These are phyloP conservation scores for Coregonus suidteri DNA, from an alignment of 2,797 vertebrate species.

Conservation along the genomic window DNA sequence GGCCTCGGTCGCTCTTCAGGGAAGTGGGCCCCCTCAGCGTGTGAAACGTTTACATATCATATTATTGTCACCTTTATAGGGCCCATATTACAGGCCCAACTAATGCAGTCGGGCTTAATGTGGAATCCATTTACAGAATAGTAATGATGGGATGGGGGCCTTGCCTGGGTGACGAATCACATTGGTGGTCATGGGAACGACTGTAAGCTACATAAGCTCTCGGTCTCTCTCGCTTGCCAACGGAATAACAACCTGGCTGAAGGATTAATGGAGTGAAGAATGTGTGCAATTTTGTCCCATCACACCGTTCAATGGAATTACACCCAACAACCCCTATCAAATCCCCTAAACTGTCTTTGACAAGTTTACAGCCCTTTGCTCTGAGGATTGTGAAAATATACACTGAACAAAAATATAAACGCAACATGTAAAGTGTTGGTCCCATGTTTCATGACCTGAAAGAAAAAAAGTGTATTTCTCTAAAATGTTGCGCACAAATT, in stretches of 20 bases:
- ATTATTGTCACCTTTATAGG: conserved; percentile 12
- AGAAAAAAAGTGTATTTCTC: too few species aligned
- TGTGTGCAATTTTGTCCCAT: conserved; percentile 3
- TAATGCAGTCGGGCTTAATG: conserved; percentile 35
- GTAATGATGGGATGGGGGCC: conserved; percentile 35
- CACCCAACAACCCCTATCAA: conserved; percentile 26
- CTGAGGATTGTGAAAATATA: conserved; percentile 25
- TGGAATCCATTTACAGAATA: conserved; percentile 49
- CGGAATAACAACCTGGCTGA: neutral
- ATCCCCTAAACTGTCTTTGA: conserved; percentile 51
- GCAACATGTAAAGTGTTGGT: too few species aligned
- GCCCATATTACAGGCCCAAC: conserved; percentile 16
- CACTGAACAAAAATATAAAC: too few species aligned
- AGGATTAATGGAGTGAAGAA: conserved; percentile 12
- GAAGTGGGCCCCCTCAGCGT: conserved; percentile 4
- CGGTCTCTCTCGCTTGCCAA: conserved; percentile 28
- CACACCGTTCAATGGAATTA: neutral
- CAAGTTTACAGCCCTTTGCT: conserved; percentile 45
- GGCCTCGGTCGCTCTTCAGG: conserved; percentile 9
- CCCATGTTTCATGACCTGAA: too few species aligned
- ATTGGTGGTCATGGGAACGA: conserved; percentile 36
- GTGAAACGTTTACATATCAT: conserved; percentile 30
- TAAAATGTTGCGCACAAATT: too few species aligned
- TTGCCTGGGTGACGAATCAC: conserved; percentile 51
- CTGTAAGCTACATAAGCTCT: conserved; percentile 50